Percentiles rank a stretch among this genome's conserved stretches.
These are phyloP conservation scores for Nysson spinosus DNA, from an alignment of 2,888 invertebrate genomes.

Conservation along the genomic window DNA sequence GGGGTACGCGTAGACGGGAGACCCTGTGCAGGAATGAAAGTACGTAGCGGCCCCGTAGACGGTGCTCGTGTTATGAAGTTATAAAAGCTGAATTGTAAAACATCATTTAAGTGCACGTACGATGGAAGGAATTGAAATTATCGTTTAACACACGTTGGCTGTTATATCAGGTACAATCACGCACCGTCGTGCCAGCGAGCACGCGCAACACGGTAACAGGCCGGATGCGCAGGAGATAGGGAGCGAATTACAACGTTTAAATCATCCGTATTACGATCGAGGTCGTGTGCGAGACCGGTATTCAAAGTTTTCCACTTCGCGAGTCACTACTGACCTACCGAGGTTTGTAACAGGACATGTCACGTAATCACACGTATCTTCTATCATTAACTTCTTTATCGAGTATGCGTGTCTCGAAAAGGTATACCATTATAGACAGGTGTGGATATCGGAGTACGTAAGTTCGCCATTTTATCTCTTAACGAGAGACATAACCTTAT, in stretches of 20 bases:
- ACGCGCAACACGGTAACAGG: constrained; percentile 49
- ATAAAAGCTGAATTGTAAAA: constrained; percentile 38
- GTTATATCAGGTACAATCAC: constrained; percentile 46
- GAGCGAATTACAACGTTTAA: constrained; percentile 57
- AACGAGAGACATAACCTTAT: too few species aligned
- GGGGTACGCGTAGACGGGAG: too few species aligned
- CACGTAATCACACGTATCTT: background rate
- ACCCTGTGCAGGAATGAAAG: too few species aligned
- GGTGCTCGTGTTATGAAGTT: constrained; percentile 30
- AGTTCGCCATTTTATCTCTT: too few species aligned
- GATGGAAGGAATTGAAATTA: constrained; percentile 47
- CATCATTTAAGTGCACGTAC: constrained; percentile 38
- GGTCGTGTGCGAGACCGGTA: constrained; percentile 31
- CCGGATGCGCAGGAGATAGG: constrained; percentile 57
- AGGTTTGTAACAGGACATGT: background rate
- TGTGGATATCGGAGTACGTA: too few species aligned
- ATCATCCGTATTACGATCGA: constrained; percentile 52
- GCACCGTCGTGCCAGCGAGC: constrained; percentile 41
- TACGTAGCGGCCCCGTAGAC: too few species aligned
- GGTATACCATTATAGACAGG: too few species aligned
- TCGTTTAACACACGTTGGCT: constrained; percentile 51
- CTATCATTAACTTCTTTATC: too few species aligned
- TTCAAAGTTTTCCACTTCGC: constrained; percentile 29
- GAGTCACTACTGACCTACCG: constrained; percentile 8
- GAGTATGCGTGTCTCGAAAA: too few species aligned